Conservation (phyloP, 2,113 vertebrate genomes). For the Myrmophylax atrothorax region DNA sequence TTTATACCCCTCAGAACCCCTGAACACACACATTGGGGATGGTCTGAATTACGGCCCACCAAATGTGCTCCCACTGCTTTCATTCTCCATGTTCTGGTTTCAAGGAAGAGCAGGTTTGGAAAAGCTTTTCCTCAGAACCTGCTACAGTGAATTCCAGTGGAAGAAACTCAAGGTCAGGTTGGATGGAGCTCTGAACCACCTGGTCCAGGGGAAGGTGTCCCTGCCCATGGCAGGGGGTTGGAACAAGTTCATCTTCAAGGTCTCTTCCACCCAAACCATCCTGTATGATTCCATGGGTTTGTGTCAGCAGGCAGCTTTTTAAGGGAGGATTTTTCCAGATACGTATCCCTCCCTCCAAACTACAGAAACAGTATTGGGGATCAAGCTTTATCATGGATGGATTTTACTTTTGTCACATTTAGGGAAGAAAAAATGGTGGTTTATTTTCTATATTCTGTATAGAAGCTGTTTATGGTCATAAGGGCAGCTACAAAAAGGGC, state of each 20-base stretch:
- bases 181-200: neutral
- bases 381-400: neutral
- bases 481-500: neutral
- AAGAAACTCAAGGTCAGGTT: neutral
- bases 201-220: neutral
- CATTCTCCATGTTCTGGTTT: neutral
- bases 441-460: neutral
- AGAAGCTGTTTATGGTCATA: neutral
- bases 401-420: neutral
- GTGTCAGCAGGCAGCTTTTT: neutral
- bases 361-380: neutral
- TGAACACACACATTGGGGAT: accelerated
- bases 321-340: neutral
- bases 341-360: neutral
- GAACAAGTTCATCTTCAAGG: neutral
- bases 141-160: neutral
- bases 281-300: neutral
- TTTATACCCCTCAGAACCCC: neutral
- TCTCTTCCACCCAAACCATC: neutral
- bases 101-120: neutral
- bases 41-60: neutral
- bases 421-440: neutral
- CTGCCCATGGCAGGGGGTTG: neutral
- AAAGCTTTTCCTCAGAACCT: neutral
- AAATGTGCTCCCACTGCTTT: neutral